Base-by-base conservation (phyloP, 2,888 invertebrate genomes). In the Scotopteryx bipunctaria region DNA sequence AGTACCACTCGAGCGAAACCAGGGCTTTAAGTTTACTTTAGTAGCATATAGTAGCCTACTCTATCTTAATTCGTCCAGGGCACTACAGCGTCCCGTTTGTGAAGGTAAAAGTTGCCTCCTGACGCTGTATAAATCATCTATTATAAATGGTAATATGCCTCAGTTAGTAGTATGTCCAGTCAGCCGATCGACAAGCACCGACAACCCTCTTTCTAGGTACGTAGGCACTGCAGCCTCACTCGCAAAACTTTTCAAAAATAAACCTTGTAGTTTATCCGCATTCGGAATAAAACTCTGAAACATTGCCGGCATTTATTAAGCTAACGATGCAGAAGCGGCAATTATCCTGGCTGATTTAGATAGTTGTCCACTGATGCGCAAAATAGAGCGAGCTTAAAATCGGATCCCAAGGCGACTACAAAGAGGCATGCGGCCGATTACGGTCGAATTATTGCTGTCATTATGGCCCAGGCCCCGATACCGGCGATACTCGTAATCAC, bases 371-470 rank as follows among this genome's bases (percentile, higher is more conserved):
- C 70, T 81, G 86, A 83, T 81, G 82, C 83, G 80, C 81, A 82
- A 83, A 86, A 86, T 81, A 81, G 81, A 78, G 69, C 73, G 58
- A 71, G 86, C 80, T 85, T 88, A 83, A 88, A 88, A 86, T 83
- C 80, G 67, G 76, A 76, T 86, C 88, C 88, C 88, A 82, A 84
- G 86, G 83, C 83, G 81, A 73, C 81, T 79, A 82, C 85, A 84
- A 83, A 86, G 77, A 81, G 81, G 46, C 27, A 16, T 43, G 43
- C 74, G 78, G 78, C 76, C 86, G 83, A 87, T 87, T 88, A 87
- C 80, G 82, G 80, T 77, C 83, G 80, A 88, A 86, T 87, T 88
- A 88, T 87, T 79, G 78, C 85, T 72, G 76, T 81, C 85, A 86
- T 88, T 87, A 88, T 76, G 75, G 77, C 68, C 69, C 68, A 38